These are phyloP conservation scores for Sclerurus mexicanus DNA, from an alignment of 2,113 vertebrate species.

Conservation along the genomic window DNA sequence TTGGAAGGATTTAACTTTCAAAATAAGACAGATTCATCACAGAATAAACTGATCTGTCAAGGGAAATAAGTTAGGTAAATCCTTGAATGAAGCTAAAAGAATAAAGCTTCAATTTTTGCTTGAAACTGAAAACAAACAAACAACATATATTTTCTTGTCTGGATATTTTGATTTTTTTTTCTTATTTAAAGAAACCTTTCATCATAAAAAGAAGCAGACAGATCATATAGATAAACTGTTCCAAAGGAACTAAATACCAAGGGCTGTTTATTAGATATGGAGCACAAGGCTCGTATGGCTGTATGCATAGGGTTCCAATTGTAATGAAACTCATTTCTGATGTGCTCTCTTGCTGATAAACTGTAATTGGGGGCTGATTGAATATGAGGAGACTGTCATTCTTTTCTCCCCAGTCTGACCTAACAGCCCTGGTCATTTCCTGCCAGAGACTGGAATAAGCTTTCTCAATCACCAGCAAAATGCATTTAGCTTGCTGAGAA, in stretches of 20 bases:
- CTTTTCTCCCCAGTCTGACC: slow-evolving; percentile 46
- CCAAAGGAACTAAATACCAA: slow-evolving; percentile 2
- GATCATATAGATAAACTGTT: slow-evolving; percentile 8
- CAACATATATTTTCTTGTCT: neutral
- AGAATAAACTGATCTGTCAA: neutral
- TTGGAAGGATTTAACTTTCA: neutral
- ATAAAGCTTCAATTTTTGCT: neutral
- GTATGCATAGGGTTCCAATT: slow-evolving; percentile 2
- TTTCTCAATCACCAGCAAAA: slow-evolving; percentile 60
- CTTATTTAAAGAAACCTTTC: neutral
- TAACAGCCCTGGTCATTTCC: slow-evolving; percentile 63
- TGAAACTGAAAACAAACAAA: neutral
- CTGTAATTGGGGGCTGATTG: slow-evolving; percentile 69
- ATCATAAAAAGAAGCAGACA: neutral
- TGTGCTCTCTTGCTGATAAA: slow-evolving; percentile 69
- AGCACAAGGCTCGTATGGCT: neutral
- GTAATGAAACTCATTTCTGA: slow-evolving; percentile 68
- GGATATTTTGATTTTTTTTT: neutral
- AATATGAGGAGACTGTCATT: slow-evolving; percentile 40
- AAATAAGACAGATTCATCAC: neutral
- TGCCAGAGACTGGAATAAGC: slow-evolving; percentile 38
- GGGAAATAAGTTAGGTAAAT: slow-evolving; percentile 3
- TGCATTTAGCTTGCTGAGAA: slow-evolving; percentile 64
- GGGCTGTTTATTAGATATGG: slow-evolving; percentile 43
- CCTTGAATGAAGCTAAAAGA: neutral